Base-by-base conservation (phyloP, 2,888 invertebrate species). In the Sericinus montela region DNA sequence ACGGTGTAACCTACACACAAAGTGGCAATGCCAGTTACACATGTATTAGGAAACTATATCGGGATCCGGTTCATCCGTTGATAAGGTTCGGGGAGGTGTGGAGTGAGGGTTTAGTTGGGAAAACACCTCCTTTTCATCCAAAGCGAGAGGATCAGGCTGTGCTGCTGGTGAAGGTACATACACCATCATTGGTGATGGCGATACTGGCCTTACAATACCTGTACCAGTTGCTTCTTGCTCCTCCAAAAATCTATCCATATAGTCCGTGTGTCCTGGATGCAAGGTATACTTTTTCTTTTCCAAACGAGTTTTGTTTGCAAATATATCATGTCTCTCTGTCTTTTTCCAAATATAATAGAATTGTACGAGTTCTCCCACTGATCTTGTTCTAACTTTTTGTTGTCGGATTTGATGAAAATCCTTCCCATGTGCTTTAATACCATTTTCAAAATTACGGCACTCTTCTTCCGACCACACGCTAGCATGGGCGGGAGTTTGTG, bases 281-380 rank as follows among this genome's bases (percentile, higher is more conserved):
- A 97, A 80, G 4, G 94, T 94, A 74, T 97, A 97, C 74, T 97
- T 97, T 75, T 97, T 96, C 86, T 98, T 98, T 70, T 97, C 97
- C 60, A 97, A 79, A 42, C 97, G 90, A 8, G 95, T 94, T 80
- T 96, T 96, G 72, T 96, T 95, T 0, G 97, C 97, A 74, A 94
- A 94, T 65, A 94, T 94, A 82, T 99, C 99, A 79, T 98, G 98
- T 13, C 99, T 91, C 72, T 98, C 98, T 19, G 98, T 98, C 83
- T 99, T 99, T 84, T 99, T 99, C 99, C 99, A 99, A 47, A 98
- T 91, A 67, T 96, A 96, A 80, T 96, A 96, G 87, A 99, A 99
- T 74, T 98, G 97, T 10, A 99, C 98, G 54, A 99, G 89, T 81
- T 99, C 99, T 28, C 98, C 97, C 36, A 99, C 98, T 7, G 97